These are phyloP conservation scores for Tyria jacobaeae DNA, from an alignment of 2,888 invertebrate genomes.

Conservation along the genomic window DNA sequence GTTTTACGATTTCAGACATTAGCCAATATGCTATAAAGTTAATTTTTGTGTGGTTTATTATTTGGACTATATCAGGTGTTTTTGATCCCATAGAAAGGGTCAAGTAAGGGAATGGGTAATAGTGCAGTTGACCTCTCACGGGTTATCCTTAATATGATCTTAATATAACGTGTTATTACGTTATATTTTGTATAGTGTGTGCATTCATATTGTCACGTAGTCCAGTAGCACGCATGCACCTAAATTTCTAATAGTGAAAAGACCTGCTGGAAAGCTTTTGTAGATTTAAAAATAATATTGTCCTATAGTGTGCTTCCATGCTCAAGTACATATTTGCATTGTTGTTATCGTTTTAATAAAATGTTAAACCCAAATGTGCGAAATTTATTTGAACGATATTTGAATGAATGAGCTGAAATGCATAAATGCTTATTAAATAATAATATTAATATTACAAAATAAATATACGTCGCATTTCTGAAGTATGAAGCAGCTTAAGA, in stretches of 20 bases:
- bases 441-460: too few relatives aligned
- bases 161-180: constrained; percentile 26
- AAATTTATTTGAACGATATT: too few relatives aligned
- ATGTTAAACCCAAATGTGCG: too few relatives aligned
- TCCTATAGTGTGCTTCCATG: too few relatives aligned
- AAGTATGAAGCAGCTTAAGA: constrained; percentile 16
- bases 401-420: too few relatives aligned
- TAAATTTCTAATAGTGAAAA: neutral
- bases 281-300: too few relatives aligned
- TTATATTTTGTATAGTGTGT: constrained; percentile 14
- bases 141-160: constrained; percentile 19
- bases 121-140: constrained; percentile 20
- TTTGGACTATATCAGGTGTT: constrained; percentile 3
- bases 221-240: neutral
- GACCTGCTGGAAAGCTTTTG: neutral
- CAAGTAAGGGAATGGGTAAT: constrained; percentile 18
- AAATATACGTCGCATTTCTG: neutral
- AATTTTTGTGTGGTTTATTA: neutral
- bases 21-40: neutral
- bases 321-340: too few relatives aligned
- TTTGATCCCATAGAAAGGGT: neutral
- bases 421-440: too few relatives aligned
- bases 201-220: constrained; percentile 11
- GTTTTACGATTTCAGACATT: neutral
- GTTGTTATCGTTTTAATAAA: too few relatives aligned